Evolutionary conservation across 1,140 invertebrate genomes (phyloP), one percentile per base, ranked within the genome.

Genomic region (Leptopilina boulardi): DNA sequence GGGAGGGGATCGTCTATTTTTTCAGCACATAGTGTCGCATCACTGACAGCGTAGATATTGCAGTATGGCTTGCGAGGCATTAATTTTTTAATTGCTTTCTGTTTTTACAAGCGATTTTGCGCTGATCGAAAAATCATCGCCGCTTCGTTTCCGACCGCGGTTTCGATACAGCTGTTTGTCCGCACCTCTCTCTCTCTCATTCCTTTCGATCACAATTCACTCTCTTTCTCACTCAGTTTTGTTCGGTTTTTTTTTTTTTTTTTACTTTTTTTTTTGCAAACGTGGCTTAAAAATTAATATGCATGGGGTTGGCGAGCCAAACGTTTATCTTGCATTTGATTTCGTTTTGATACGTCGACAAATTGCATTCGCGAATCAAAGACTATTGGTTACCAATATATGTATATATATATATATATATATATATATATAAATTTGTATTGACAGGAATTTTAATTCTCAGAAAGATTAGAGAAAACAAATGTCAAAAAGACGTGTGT

Each of bases 261-360:
- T 66, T 13, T 66, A 3, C 11, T 11, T 26, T 26, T 66, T 66
- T 66, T 66, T 66, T 66, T 66, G 59, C 21, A 66, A 66, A 66
- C 59, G 59, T n/a, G 59, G 59, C 59, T 66, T 66, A 66, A 87
- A 88, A 89, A 89, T 89, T 88, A 89, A 89, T 88, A 89, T 89
- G 88, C 87, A 89, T 89, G 87, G 85, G 82, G 76, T 76, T 66
- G 59, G 59, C 76, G 80, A 77, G 83, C 78, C 79, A 85, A 87
- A 87, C 87, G 85, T 89, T 89, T 89, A 88, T 88, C 87, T 88
- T 88, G 87, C 86, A 86, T 83, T 88, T 89, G 87, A 89, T 89
- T 89, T 88, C 87, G 83, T 88, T 87, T 89, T 87, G 87, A 88
- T 89, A 88, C 84, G 80, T 78, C 83, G 84, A 88, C 88, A 87